Base-by-base conservation (phyloP, 2,113 vertebrate species). In the Pluvianellus socialis region DNA sequence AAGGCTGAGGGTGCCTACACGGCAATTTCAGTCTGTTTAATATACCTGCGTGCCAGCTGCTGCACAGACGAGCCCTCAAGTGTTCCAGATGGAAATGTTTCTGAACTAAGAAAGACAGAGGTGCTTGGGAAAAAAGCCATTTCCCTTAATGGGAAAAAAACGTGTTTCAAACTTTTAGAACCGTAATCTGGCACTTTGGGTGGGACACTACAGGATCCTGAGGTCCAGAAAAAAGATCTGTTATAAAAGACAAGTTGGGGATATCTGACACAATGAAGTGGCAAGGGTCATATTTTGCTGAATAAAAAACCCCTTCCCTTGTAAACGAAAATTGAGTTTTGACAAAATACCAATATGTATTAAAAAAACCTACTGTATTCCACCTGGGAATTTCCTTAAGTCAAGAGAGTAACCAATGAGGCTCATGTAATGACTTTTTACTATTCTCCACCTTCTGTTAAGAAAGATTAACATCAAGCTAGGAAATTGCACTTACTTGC, bases 401-500 rank as follows among this genome's bases (percentile, higher is more conserved):
- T 68, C 20, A 68, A 49, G 22, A 89, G 14, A 83, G 26, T 27
- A 42, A 84, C 38, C 53, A 50, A 18, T 45, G 58, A 83, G 44
- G 40, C 32, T 96, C 28, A 8, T 27, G 30, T 38, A 76, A 53
- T 47, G 19, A 75, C 26, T 87, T 94, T 88, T 91, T 72, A 63
- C 38, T 72, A 30, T 72, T 86, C 62, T 76, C 49, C 63, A 62
- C 71, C 61, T 92, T 67, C 75, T 88, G 47, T 76, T 63, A 68
- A 55, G 95, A 13, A 22, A 71, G 61, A 95, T 80, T 83, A 95
- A 49, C 49, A 79, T 93, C 83, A 81, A 85, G 49, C 62, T 71
- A 45, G 70, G 42, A 91, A 87, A 86, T 88, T 95, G 73, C 94
- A 72, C 44, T 82, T 61, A 86, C 88, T 96, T 96, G 91, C 95